A percentile compares a stretch with the other conserved stretches of the same genome.
Evolutionary conservation across 2,888 invertebrate genomes (phyloP).

Genomic region (Callosobruchus maculatus): DNA sequence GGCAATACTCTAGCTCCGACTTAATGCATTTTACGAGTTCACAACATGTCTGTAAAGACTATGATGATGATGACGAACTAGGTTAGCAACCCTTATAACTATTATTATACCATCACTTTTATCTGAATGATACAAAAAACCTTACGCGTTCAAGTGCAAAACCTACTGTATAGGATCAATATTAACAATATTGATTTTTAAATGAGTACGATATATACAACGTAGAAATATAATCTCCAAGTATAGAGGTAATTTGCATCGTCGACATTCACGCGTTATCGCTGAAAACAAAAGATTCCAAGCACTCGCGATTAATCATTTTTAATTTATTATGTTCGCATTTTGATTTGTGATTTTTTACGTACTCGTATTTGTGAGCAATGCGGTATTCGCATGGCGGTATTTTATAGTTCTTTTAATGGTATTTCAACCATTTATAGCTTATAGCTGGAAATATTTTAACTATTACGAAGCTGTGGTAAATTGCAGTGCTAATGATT

Average conservation of each 20-base stretch:
- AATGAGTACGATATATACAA: not conserved
- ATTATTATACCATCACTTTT: too few relatives aligned
- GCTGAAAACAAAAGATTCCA: not conserved
- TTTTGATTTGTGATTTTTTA: not conserved
- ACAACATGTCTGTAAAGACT: too few relatives aligned
- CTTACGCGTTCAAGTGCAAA: too few relatives aligned
- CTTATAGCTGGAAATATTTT: not conserved
- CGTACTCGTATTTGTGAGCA: not conserved
- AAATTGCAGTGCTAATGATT: not conserved
- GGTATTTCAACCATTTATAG: not conserved
- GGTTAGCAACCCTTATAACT: too few relatives aligned
- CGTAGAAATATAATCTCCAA: not conserved
- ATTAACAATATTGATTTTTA: not conserved
- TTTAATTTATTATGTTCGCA: not conserved
- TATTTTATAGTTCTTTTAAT: not conserved
- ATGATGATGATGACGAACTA: too few relatives aligned
- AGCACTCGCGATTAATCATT: not conserved
- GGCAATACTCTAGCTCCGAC: too few relatives aligned
- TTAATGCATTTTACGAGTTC: too few relatives aligned
- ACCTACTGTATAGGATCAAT: not conserved
- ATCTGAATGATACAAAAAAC: too few relatives aligned
- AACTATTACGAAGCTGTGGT: not conserved
- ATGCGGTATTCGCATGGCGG: not conserved
- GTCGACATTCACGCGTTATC: not conserved
- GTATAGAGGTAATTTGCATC: not conserved